Evolutionary conservation across 2,797 vertebrate genomes (phyloP).

Genomic region (Danionella dracula): DNA sequence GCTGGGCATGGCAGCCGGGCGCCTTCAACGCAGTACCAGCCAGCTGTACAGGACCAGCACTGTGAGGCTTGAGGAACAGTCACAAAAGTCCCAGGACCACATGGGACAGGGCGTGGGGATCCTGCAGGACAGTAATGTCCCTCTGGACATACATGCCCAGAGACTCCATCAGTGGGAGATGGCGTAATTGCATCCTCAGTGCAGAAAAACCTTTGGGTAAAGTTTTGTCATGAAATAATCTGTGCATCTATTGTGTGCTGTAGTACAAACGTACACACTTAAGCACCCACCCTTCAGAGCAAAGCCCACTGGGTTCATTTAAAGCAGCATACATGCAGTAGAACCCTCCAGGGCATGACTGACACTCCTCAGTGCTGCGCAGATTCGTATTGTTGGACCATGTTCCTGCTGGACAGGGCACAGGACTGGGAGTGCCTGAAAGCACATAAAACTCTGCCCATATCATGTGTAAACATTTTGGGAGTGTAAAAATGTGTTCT

Average conservation of each 20-base stretch:
- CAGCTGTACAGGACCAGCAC: slow-evolving; percentile 75
- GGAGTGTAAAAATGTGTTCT: too few species aligned
- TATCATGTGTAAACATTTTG: too few species aligned
- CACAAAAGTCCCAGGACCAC: slow-evolving; percentile 74
- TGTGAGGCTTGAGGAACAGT: slow-evolving; percentile 58
- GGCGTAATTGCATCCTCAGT: slow-evolving; percentile 55
- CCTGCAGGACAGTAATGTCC: slow-evolving; percentile 74
- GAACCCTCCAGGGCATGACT: slow-evolving; percentile 68
- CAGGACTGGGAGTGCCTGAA: slow-evolving; percentile 67
- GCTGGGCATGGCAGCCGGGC: slow-evolving; percentile 72
- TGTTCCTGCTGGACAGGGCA: slow-evolving; percentile 73
- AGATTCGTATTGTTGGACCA: slow-evolving; percentile 74
- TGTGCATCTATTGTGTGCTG: background rate
- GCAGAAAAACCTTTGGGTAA: slow-evolving; percentile 74
- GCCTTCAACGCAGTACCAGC: slow-evolving; percentile 76
- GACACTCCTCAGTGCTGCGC: slow-evolving; percentile 63
- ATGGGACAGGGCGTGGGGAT: slow-evolving; percentile 61
- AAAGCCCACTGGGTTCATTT: slow-evolving; percentile 66
- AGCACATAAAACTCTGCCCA: background rate
- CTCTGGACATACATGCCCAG: slow-evolving; percentile 71
- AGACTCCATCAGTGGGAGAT: slow-evolving; percentile 61
- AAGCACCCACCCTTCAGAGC: slow-evolving; percentile 69
- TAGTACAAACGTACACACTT: background rate
- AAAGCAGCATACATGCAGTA: slow-evolving; percentile 70
- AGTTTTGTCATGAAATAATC: background rate